These are phyloP conservation scores for Atrichornis clamosus DNA, from an alignment of 2,113 vertebrate genomes.

Conservation along the genomic window DNA sequence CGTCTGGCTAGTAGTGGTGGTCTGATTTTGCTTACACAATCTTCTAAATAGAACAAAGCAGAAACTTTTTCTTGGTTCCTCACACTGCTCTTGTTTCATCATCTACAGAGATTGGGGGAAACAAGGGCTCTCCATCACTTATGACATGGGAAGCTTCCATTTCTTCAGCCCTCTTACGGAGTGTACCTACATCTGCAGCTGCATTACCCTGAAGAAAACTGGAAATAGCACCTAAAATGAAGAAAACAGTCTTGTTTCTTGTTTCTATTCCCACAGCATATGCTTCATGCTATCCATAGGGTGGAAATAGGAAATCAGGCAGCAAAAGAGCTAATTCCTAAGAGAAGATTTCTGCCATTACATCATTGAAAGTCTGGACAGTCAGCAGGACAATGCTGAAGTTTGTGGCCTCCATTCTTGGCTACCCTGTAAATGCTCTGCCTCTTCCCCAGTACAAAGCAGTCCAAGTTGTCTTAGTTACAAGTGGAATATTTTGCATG, in stretches of 20 bases:
- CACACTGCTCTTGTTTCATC: neutral
- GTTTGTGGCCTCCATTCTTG: neutral
- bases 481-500: neutral
- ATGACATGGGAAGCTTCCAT: neutral
- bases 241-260: neutral
- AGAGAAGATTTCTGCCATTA: neutral
- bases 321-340: neutral
- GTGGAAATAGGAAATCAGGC: neutral
- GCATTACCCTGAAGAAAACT: neutral
- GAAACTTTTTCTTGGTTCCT: neutral
- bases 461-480: neutral
- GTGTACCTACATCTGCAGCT: neutral
- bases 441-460: neutral
- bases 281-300: neutral
- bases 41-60: neutral
- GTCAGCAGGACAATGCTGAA: neutral
- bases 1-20: neutral
- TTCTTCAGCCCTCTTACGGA: neutral
- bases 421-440: neutral
- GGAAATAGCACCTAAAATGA: neutral
- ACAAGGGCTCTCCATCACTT: neutral
- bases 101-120: neutral
- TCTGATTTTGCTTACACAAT: neutral
- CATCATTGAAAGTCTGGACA: neutral
- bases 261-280: neutral